These are phyloP conservation scores for Flexamia atlantica DNA, from an alignment of 2,888 invertebrate genomes.

Conservation along the genomic window DNA sequence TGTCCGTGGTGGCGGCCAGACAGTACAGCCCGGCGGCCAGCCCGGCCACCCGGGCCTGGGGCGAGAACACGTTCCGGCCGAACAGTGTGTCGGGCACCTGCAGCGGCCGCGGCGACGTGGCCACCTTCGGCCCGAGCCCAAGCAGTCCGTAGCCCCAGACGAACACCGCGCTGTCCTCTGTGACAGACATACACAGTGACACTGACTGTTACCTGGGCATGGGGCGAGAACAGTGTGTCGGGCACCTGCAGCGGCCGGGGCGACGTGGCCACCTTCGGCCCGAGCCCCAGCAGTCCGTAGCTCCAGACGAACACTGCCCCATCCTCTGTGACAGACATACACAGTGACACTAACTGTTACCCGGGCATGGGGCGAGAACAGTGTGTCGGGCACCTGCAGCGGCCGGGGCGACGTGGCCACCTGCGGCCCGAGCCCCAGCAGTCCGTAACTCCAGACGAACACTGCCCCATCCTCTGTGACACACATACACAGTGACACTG, in stretches of 20 bases:
- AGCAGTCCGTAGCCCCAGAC: slow-evolving; percentile 97
- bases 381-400: slow-evolving; percentile 84
- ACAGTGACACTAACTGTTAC: no score
- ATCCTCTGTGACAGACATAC: slow-evolving; percentile 77
- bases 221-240: slow-evolving; percentile 86
- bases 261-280: slow-evolving; percentile 85
- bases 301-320: slow-evolving; percentile 97
- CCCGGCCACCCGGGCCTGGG: slow-evolving; percentile 81
- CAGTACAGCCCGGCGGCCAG: slow-evolving; percentile 86
- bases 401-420: slow-evolving; percentile 83
- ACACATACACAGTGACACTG: no score
- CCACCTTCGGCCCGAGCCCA: slow-evolving; percentile 90
- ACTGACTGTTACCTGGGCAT: slow-evolving; percentile 81
- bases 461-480: slow-evolving; percentile 86
- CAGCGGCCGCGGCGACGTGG: slow-evolving; percentile 82
- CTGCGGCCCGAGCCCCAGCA: slow-evolving; percentile 92
- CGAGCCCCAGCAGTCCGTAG: slow-evolving; percentile 93
- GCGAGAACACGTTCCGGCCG: slow-evolving; percentile 90
- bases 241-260: slow-evolving; percentile 86
- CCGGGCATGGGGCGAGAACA: slow-evolving; percentile 85
- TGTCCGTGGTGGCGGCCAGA: slow-evolving; percentile 89
- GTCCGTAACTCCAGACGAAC: slow-evolving; percentile 96
- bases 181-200: slow-evolving; percentile 64
- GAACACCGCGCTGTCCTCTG: slow-evolving; percentile 90
- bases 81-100: slow-evolving; percentile 89